Evolutionary conservation across 2,888 invertebrate genomes (phyloP).

Genomic region (Campoplex nolae): DNA sequence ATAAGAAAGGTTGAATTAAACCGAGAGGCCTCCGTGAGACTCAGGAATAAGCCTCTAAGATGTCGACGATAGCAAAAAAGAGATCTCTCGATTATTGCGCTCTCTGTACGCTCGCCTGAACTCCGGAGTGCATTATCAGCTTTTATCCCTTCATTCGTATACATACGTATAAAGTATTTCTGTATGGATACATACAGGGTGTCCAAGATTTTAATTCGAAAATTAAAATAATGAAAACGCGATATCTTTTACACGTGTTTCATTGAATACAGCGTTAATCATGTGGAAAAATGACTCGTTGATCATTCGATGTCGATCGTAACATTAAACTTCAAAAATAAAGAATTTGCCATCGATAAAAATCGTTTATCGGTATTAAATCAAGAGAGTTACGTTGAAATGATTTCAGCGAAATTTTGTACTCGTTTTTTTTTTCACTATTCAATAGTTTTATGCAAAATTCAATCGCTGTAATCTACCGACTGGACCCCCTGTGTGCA

Average conservation of each 20-base stretch:
- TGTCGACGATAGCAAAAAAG: constrained; percentile 60
- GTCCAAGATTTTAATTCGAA: background rate
- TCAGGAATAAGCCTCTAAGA: constrained; percentile 62
- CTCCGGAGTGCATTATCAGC: constrained; percentile 50
- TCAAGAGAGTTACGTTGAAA: background rate
- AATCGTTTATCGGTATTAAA: background rate
- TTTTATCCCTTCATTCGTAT: constrained; percentile 20
- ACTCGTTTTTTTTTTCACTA: background rate
- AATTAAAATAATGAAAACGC: background rate
- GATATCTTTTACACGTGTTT: background rate
- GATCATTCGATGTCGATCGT: background rate
- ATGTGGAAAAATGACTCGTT: background rate
- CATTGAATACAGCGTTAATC: too few relatives aligned
- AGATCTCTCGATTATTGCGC: constrained; percentile 62
- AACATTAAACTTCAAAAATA: background rate
- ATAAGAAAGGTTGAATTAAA: constrained; percentile 55
- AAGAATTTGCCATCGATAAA: background rate
- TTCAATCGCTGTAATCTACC: background rate
- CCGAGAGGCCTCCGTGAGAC: constrained; percentile 18
- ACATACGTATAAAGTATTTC: background rate
- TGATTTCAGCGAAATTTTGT: background rate
- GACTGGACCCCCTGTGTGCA: constrained; percentile 11
- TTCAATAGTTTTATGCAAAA: background rate
- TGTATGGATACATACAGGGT: background rate
- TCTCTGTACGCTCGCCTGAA: constrained; percentile 31